Evolutionary conservation across 2,888 invertebrate species (phyloP).

Genomic region (Plusia festucae): DNA sequence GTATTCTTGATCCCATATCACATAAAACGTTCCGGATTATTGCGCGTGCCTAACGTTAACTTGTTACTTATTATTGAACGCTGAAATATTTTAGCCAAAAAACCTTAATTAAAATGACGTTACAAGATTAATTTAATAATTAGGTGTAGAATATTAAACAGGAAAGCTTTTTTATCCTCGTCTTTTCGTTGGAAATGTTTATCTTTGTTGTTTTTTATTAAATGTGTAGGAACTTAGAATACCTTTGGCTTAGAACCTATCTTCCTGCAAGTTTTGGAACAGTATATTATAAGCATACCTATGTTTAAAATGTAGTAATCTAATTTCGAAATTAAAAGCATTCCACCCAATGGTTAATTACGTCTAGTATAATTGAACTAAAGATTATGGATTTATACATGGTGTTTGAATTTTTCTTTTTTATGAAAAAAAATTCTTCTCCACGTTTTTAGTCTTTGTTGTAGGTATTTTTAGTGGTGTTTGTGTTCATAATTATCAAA

Average conservation of each 20-base stretch:
- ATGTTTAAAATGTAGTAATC: too few relatives aligned
- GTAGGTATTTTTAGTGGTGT: too few relatives aligned
- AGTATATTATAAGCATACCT: too few relatives aligned
- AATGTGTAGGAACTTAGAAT: too few relatives aligned
- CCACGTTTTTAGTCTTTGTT: too few relatives aligned
- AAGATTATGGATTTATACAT: neutral
- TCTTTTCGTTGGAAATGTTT: neutral
- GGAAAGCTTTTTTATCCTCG: neutral
- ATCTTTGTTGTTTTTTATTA: neutral
- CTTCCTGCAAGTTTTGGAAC: too few relatives aligned
- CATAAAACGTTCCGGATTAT: slow-evolving; percentile 42
- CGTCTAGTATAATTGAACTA: neutral
- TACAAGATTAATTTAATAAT: slow-evolving; percentile 34
- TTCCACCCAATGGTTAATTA: neutral
- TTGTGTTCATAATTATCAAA: too few relatives aligned
- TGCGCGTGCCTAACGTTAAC: slow-evolving; percentile 55
- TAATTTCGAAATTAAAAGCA: too few relatives aligned
- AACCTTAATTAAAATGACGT: slow-evolving; percentile 40
- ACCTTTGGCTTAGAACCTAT: neutral
- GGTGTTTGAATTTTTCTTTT: too few relatives aligned
- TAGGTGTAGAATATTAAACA: slow-evolving; percentile 18
- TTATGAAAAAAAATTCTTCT: too few relatives aligned
- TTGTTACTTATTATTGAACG: slow-evolving; percentile 52
- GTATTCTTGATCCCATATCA: slow-evolving; percentile 41
- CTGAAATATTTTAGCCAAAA: slow-evolving; percentile 48